Evolutionary conservation across 2,797 vertebrate genomes (phyloP), one percentile per base, ranked within the genome.

Genomic region (Phoxinus dragarum): DNA sequence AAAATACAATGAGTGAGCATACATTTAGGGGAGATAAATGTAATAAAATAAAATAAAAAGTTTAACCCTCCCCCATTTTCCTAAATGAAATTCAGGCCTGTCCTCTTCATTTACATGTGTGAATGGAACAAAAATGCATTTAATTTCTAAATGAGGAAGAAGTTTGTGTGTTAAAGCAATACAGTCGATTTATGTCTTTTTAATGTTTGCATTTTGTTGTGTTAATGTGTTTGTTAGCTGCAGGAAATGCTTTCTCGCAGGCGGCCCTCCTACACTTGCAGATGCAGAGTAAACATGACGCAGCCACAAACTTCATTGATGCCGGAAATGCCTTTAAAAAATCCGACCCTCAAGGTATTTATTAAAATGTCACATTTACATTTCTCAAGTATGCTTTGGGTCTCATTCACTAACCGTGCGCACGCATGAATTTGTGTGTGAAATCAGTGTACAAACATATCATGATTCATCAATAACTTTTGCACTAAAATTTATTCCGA

Each of bases 311-410:
- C 92, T 97, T 97, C 42, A 96, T 99, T 88, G 97, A 99, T 0
- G 98, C 98, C 0, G 97, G 97, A 77, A 99, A 98, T 0, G 97
- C 98, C 7, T 98, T 98, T 93, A 99, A 98, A 93, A 99, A 99
- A 92, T 97, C 98, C 0, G 97, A 99, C 87, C 97, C 97, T 34
- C 97, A 97, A 95, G 97, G 97, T 98, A 92, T 85, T 78, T 21
- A 56, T 83, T 10, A 1, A 31, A 44, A 1, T 71, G 7, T 42
- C 38, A n/a, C 5, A 9, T 64, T 69, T 52, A 34, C n/a, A 40
- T 47, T 47, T 71, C 36, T 44, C 23, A 42, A 34, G n/a, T n/a
- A n/a, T 47, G 14, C 47, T 14, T 6, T 52, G n/a, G 6, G 8
- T 40, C 4, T 69, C 67, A 23, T 9, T 68, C 17, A 23, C 17